These are phyloP conservation scores for Tauraco hartlaubi DNA, from an alignment of 2,797 vertebrate genomes.

Conservation along the genomic window DNA sequence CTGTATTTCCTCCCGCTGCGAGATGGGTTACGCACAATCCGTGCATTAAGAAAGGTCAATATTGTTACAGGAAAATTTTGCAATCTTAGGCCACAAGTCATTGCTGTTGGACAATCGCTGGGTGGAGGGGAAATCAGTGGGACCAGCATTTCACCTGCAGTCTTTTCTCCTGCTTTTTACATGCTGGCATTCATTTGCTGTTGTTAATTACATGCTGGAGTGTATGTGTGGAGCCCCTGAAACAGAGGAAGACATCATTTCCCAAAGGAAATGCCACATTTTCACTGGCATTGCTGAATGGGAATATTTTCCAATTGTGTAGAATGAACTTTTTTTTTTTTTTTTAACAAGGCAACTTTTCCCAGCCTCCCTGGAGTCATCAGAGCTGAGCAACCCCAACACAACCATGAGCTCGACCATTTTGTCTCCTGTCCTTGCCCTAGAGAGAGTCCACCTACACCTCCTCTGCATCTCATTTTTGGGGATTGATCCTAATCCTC, in stretches of 20 bases:
- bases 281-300: not conserved
- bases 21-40: not conserved
- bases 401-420: not conserved
- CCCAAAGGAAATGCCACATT: not conserved
- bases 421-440: not conserved
- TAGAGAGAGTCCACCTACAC: not conserved
- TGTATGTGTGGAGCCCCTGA: not conserved
- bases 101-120: not conserved
- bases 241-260: not conserved
- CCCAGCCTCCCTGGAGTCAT: not conserved
- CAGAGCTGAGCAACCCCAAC: not conserved
- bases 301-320: not conserved
- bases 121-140: not conserved
- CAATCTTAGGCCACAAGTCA: not conserved
- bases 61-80: not conserved
- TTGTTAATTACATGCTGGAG: not conserved
- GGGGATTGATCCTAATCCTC: not conserved
- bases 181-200: not conserved
- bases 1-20: not conserved
- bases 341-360: not conserved
- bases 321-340: not conserved
- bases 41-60: fast-evolving
- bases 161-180: not conserved
- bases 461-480: not conserved
- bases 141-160: not conserved